phyloP scores from a whole-genome alignment of 1,140 invertebrate genomes.

The Formica selysi region DNA sequence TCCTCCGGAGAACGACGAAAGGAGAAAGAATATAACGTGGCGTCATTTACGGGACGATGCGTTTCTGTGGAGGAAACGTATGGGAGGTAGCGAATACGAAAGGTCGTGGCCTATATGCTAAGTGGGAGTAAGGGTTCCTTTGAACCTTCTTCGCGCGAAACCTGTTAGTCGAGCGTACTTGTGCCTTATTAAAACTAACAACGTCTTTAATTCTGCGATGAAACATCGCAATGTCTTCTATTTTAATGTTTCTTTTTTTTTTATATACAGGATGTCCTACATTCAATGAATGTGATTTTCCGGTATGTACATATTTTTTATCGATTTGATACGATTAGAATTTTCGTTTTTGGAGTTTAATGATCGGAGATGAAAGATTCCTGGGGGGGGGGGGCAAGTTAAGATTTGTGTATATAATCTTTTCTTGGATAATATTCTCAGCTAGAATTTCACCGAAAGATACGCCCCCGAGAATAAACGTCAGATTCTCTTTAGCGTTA shows the following conservation, averaged over 20 bases:
- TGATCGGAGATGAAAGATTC: neutral
- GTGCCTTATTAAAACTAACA: constrained; percentile 41
- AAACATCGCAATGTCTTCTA: neutral
- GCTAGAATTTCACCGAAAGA: constrained; percentile 24
- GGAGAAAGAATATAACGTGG: neutral
- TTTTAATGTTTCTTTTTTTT: neutral
- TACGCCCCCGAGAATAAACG: constrained; percentile 25
- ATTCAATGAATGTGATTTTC: neutral
- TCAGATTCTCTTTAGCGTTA: constrained; percentile 8
- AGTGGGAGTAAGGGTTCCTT: neutral
- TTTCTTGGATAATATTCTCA: constrained; percentile 24
- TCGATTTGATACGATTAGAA: neutral
- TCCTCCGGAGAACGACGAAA: neutral
- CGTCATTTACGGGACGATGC: constrained; percentile 5
- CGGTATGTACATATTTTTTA: neutral
- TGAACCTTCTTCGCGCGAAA: constrained; percentile 1
- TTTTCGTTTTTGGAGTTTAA: neutral
- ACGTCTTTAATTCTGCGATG: neutral
- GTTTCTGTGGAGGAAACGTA: constrained; percentile 17
- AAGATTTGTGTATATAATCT: neutral
- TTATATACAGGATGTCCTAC: neutral
- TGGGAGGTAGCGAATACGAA: constrained; percentile 26
- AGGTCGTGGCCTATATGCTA: constrained; percentile 23
- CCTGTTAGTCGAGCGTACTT: neutral
- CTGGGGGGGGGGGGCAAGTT: neutral